Percentiles rank a stretch among this genome's conserved stretches.
Conservation (phyloP, 2,797 vertebrate genomes). For the Esox lucius region DNA sequence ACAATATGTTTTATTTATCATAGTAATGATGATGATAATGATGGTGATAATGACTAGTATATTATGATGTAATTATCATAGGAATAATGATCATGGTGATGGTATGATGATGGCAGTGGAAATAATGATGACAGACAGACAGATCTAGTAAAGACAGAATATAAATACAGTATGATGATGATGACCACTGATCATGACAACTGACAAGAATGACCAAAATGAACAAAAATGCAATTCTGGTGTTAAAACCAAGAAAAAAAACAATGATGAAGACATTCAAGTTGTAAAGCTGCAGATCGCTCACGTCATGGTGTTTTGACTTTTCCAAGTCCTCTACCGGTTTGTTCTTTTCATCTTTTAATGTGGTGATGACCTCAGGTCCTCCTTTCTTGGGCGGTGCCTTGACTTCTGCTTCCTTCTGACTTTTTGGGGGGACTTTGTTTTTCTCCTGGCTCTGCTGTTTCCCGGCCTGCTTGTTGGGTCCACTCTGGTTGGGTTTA, state of each 20-base stretch:
- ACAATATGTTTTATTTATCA: not conserved
- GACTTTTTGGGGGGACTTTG: constrained; percentile 69
- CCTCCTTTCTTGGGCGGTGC: constrained; percentile 71
- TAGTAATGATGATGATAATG: constrained; percentile 1
- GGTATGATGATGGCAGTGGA: not conserved
- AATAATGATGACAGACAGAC: no score
- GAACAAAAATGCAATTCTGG: constrained; percentile 32
- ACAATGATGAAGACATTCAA: constrained; percentile 64
- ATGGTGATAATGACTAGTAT: no score
- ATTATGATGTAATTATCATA: not conserved
- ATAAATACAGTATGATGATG: no score
- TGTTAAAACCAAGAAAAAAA: constrained; percentile 54
- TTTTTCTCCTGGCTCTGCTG: constrained; percentile 77
- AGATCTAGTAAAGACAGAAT: no score
- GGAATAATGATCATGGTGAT: constrained; percentile 4
- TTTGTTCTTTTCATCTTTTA: constrained; percentile 75
- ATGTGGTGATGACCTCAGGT: constrained; percentile 67
- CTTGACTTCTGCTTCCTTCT: constrained; percentile 77
- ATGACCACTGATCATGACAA: not conserved
- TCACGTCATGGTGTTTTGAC: constrained; percentile 90
- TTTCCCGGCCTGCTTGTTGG: constrained; percentile 71
- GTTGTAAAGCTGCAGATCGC: constrained; percentile 77
- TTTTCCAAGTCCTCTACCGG: constrained; percentile 74
- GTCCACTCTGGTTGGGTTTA: constrained; percentile 61
- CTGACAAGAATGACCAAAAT: constrained; percentile 46